Evolutionary conservation across 2,113 vertebrate species (phyloP).

Genomic region (Apus apus): DNA sequence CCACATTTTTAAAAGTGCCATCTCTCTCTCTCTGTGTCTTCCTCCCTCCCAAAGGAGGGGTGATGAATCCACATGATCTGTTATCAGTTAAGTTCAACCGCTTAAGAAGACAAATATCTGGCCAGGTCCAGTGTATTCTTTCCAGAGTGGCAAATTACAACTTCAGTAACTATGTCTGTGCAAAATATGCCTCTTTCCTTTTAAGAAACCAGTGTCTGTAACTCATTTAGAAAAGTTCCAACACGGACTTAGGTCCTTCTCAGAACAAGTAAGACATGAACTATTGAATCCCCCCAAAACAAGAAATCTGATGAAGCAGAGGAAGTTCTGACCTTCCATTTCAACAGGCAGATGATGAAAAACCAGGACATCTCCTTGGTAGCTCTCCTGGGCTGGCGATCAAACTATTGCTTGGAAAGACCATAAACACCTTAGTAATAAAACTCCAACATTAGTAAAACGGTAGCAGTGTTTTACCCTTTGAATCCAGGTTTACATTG

Average conservation of each 20-base stretch:
- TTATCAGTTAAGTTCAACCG: slow-evolving; percentile 28
- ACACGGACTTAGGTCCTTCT: slow-evolving; percentile 47
- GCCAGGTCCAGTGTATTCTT: slow-evolving; percentile 82
- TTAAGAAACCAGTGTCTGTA: slow-evolving; percentile 83
- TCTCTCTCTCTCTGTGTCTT: slow-evolving; percentile 35
- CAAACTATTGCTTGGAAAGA: slow-evolving; percentile 79
- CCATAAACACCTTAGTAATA: slow-evolving; percentile 54
- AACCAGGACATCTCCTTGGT: slow-evolving; percentile 11
- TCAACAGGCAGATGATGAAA: neutral
- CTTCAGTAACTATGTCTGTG: slow-evolving; percentile 77
- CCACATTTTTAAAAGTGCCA: slow-evolving; percentile 59
- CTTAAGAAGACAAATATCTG: slow-evolving; percentile 35
- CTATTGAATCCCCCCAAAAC: slow-evolving; percentile 38
- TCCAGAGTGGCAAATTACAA: slow-evolving; percentile 74
- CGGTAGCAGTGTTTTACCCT: slow-evolving; percentile 46
- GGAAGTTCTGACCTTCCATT: slow-evolving; percentile 28
- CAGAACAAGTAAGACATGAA: slow-evolving; percentile 20
- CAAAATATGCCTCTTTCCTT: slow-evolving; percentile 82
- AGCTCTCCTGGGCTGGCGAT: slow-evolving; percentile 43
- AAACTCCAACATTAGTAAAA: slow-evolving; percentile 35
- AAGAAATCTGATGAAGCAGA: slow-evolving; percentile 49
- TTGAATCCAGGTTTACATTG: neutral
- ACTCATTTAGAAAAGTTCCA: slow-evolving; percentile 66
- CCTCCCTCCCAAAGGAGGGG: neutral
- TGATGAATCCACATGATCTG: slow-evolving; percentile 18